Base-by-base conservation (phyloP, 2,888 invertebrate genomes). In the Mythimna lalbum region DNA sequence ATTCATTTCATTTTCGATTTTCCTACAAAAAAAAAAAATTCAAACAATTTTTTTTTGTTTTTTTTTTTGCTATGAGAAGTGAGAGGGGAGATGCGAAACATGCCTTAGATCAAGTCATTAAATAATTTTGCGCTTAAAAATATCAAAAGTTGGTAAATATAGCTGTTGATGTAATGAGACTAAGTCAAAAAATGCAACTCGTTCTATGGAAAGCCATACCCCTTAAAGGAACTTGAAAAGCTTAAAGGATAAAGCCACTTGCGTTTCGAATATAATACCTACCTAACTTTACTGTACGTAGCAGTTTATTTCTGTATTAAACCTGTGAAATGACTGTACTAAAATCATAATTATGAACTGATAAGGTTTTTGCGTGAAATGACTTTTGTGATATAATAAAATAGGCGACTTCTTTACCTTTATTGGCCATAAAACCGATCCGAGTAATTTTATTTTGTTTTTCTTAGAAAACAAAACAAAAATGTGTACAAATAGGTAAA, bases 341-440 rank as follows among this genome's bases (percentile, higher is more conserved):
- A 52, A 71, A 71, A 78, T 71, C 52, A 57, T 71, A 57, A 49
- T 52, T 63, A 52, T 23, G 19, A 17, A 33, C 52, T 62, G 62
- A 78, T 71, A 71, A 33, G 27, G 21, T 52, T 61, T 68, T 74
- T 52, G 47, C 52, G 27, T 9, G 47, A 39, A 39, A 36, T 47
- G 36, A 57, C 9, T 62, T 62, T 43, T 57, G 10, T 62, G 27
- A 23, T 52, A 12, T 21, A 55, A 43, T 70, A 70, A 69, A 76
- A n/a, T 14, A 31, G 39, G 31, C 33, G 27, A 68, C 27, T 17
- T 31, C n/a, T 60, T 70, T 61, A 23, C n/a, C 49, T 61, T 61
- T 62, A 78, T 0, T 31, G 21, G 33, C 27, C 39, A 33, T 72
- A 49, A 63, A 72, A 63, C 7, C 3, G 3, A 31, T 23, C 27